Base-by-base conservation (phyloP, 2,888 invertebrate species). In the Dorcus parallelipipedus region DNA sequence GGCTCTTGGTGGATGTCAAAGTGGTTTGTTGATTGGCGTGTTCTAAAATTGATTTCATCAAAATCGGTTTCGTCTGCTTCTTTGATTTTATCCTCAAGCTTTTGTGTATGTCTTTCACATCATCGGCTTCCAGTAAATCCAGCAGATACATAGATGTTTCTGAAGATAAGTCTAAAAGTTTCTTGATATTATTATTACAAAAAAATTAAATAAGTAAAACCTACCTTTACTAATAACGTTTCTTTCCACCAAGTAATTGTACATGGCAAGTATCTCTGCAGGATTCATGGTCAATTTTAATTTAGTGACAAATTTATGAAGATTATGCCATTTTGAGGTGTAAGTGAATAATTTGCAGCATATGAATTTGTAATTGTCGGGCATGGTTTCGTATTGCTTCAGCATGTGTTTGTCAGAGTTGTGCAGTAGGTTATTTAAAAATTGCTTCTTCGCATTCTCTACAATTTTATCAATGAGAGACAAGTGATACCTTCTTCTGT, bases 221-320 rank as follows among this genome's bases (percentile, higher is more conserved):
- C 52, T 64, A 67, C 65, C 70, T 50, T 66, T 67, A 42, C 67
- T 60, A 49, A 73, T 66, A 61, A 72, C 68, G 26, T 52, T 54
- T n/a, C 59, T 61, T 38, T 64, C 54, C 45, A 52, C 55, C n/a
- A 72, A 61, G 53, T 60, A 56, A 7, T 58, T 55, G 54, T 67
- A 67, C 58, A 72, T 64, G 14, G 51, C 40, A 5, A 47, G 50
- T n/a, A 71, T 60, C 50, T 71, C 66, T 14, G 55, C 41, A n/a
- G 65, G 54, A 26, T 59, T 60, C 47, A 72, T 52, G 9, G 48
- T 17, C 50, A 65, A 52, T 49, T 66, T 51, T 49, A 64, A 48
- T 47, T 48, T 38, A 42, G 49, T 14, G 33, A 60, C n/a, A 64
- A 68, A 63, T 56, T 64, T 54, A 7, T 56, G 56, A 56, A 62